Conservation (phyloP, 2,113 vertebrate species). For the Oostethus manadensis region DNA sequence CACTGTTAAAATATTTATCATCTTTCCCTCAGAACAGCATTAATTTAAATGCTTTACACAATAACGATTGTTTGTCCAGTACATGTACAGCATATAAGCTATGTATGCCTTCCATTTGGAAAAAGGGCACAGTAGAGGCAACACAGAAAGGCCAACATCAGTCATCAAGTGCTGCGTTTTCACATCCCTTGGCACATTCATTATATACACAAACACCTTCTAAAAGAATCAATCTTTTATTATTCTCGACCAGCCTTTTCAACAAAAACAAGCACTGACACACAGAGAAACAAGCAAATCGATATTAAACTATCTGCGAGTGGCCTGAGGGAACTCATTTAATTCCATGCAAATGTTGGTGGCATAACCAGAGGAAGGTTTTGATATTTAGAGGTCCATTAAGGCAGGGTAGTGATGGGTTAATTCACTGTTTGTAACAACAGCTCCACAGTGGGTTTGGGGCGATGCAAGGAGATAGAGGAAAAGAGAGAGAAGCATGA, state of each 20-base stretch:
- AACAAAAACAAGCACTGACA: slow-evolving; percentile 24
- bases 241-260: slow-evolving; percentile 25
- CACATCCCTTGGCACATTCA: slow-evolving; percentile 21
- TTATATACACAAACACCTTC: slow-evolving; percentile 15
- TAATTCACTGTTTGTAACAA: slow-evolving; percentile 61
- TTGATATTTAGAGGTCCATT: slow-evolving; percentile 73
- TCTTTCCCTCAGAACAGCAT: not conserved
- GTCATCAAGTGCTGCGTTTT: slow-evolving; percentile 15
- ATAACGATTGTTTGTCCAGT: slow-evolving; percentile 4
- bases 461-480: slow-evolving; percentile 27
- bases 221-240: slow-evolving; percentile 22
- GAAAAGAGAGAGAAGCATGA: slow-evolving; percentile 22
- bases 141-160: slow-evolving; percentile 10
- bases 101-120: slow-evolving; percentile 33
- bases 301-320: slow-evolving; percentile 30
- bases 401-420: slow-evolving; percentile 60
- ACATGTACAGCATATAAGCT: slow-evolving; percentile 31
- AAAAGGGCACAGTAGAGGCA: slow-evolving; percentile 37
- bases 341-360: slow-evolving; percentile 63
- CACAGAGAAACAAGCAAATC: slow-evolving; percentile 44
- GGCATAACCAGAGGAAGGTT: slow-evolving; percentile 56
- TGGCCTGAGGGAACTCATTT: slow-evolving; percentile 50
- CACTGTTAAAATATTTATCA: not conserved
- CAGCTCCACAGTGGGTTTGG: slow-evolving; percentile 34
- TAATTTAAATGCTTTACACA: not conserved